phyloP scores from a whole-genome alignment of 2,888 invertebrate species.

The Sarcophaga carnaria region DNA sequence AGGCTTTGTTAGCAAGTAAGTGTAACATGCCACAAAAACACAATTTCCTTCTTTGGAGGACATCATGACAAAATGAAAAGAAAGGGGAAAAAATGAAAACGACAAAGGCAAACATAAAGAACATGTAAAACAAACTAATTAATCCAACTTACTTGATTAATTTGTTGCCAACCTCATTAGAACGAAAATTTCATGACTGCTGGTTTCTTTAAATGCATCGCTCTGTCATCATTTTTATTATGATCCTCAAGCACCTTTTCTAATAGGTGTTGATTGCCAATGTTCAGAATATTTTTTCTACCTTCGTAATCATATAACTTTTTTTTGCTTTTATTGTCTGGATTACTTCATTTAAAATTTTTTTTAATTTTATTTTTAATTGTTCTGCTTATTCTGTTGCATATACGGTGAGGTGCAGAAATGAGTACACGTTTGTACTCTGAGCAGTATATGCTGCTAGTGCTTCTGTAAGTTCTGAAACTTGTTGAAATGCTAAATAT shows the following conservation, averaged over 20 bases:
- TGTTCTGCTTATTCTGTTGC: not conserved
- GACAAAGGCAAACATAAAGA: not conserved
- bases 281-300: slow-evolving; percentile 19
- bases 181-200: slow-evolving; percentile 34
- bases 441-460: no score
- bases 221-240: slow-evolving; percentile 2
- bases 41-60: slow-evolving; percentile 34
- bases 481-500: no score
- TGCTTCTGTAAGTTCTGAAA: no score
- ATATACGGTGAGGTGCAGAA: not conserved
- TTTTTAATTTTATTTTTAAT: not conserved
- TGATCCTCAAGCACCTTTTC: not conserved
- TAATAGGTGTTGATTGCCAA: not conserved
- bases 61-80: not conserved
- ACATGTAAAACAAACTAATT: slow-evolving; percentile 42
- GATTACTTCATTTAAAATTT: slow-evolving; percentile 10
- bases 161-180: slow-evolving; percentile 26
- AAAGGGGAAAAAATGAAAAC: not conserved
- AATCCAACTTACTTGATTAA: slow-evolving; percentile 46
- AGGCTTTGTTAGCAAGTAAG: not conserved
- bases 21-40: slow-evolving; percentile 30
- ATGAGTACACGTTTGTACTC: no score
- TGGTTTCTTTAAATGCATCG: slow-evolving; percentile 35
- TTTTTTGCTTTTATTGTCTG: slow-evolving; percentile 36
- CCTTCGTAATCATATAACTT: slow-evolving; percentile 28